These are phyloP conservation scores for Anisognathus igniventris DNA, from an alignment of 2,797 vertebrate species.

Conservation along the genomic window DNA sequence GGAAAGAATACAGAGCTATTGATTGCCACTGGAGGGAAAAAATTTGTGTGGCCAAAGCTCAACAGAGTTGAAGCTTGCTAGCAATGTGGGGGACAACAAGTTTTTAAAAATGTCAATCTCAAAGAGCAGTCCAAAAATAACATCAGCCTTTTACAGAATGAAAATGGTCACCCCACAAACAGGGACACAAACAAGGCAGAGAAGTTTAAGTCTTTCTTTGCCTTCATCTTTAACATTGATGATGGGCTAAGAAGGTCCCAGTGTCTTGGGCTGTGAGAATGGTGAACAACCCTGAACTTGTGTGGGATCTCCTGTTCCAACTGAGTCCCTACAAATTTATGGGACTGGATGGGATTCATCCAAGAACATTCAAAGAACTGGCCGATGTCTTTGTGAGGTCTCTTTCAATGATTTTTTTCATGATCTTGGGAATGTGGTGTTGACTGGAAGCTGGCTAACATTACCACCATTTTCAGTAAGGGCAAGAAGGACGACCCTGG, in stretches of 20 bases:
- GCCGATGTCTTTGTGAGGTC: fast-evolving
- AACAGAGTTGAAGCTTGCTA: not conserved
- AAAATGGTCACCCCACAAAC: not conserved
- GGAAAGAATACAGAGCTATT: not conserved
- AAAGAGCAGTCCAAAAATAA: not conserved
- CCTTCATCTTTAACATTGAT: not conserved
- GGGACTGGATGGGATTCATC: not conserved
- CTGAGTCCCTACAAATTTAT: not conserved
- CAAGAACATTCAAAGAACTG: not conserved
- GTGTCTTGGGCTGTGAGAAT: not conserved
- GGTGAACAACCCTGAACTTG: not conserved
- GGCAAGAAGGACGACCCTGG: not conserved
- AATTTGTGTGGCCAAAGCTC: not conserved
- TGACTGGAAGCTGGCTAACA: not conserved
- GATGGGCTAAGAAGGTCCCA: not conserved
- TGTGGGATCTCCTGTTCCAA: fast-evolving
- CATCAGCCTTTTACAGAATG: not conserved
- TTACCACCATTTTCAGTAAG: not conserved
- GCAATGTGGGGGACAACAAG: not conserved
- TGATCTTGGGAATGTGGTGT: not conserved
- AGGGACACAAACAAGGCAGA: not conserved
- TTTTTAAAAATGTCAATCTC: not conserved
- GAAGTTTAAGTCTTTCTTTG: not conserved
- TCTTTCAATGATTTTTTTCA: not conserved
- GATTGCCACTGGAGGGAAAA: not conserved